These are phyloP conservation scores for cat (Felis catus) DNA, from an alignment of 2,113 vertebrate species.

Conservation along the genomic window F.catus_Fca126_mat1.0 CM031413.1:115184501-115185000, in stretches of 20 bases:
- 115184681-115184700: neutral
- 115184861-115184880: constrained; percentile 5
- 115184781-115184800: neutral
- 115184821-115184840: neutral
- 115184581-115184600: neutral
- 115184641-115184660: neutral
- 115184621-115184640: neutral
- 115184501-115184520: neutral
- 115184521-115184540: neutral
- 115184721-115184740: neutral
- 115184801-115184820: neutral
- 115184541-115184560: neutral
- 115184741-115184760: neutral
- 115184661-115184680: neutral
- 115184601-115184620: neutral
- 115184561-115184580: neutral
- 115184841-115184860: neutral
- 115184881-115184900: neutral
- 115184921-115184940: neutral
- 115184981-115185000: constrained; percentile 45
- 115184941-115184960: constrained; percentile 38
- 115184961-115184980: constrained; percentile 15
- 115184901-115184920: constrained; percentile 9
- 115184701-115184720: neutral
- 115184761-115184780: neutral